Evolutionary conservation across 2,888 invertebrate genomes (phyloP), one percentile per base, ranked within the genome.

Genomic region (Orthonychiurus folsomi): DNA sequence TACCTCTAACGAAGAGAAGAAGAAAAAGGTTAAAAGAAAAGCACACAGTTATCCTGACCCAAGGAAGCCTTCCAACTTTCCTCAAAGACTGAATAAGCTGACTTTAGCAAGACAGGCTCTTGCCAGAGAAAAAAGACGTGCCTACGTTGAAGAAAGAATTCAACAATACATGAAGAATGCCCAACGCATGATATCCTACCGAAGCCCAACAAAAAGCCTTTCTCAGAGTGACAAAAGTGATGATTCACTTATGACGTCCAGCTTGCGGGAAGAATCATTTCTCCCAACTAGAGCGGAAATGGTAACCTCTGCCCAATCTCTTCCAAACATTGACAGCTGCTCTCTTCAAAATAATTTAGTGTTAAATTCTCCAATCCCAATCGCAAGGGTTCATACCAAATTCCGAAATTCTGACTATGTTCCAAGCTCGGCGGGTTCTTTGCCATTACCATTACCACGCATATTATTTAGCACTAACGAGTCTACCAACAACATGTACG

Each of bases 51-150:
- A 66, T 52, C 68, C 71, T 20, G 66, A 67, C 53, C 69, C 69
- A 3, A 27, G 72, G 3, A 70, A 70, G 50, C 70, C 70, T 20
- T 67, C 70, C 12, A 65, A 64, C 18, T 73, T 70, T 58, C 73
- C 71, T 0, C 71, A 73, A 55, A 63, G 73, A n/a, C 63, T 69
- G 55, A 73, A 72, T 53, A 73, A 73, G 65, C 68, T 71, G 2
- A 73, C 73, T 0, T 28, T 73, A 47, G 67, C 69, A 47, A 60
- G 73, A 21, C 73, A 73, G 63, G 71, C 73, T 1, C 56, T 73
- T 9, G 71, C 73, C 1, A 52, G 71, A 52, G 73, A 73, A 47
- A 73, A 73, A 56, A 61, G 73, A 9, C 63, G 71, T 9, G 67
- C 68, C 12, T 73, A 73, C 37, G 69, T 72, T 2, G 73, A 73